phyloP scores from a whole-genome alignment of 2,888 invertebrate species.

The Drosophila multiciliata region DNA sequence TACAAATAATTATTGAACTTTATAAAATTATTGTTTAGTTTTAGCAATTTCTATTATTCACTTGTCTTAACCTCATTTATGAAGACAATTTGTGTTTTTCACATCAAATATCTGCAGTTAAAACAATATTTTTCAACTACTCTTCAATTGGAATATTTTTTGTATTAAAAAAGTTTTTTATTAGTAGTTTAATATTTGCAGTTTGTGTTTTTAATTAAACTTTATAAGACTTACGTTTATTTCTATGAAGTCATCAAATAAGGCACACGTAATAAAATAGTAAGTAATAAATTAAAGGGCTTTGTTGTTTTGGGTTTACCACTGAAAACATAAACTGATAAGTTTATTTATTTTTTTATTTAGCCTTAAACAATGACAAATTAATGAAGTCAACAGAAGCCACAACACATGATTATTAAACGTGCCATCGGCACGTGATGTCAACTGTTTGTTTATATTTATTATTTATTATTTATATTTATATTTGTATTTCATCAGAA shows the following conservation, averaged over 20 bases:
- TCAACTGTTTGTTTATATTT: constrained; percentile 24
- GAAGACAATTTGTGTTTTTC: neutral
- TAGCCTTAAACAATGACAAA: constrained; percentile 9
- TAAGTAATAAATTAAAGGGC: neutral
- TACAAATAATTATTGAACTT: neutral
- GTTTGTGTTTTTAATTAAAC: neutral
- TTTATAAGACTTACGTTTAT: neutral
- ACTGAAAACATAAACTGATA: neutral
- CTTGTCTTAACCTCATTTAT: neutral
- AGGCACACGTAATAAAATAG: neutral
- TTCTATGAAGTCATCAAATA: neutral
- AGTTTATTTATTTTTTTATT: neutral
- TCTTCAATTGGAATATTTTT: neutral
- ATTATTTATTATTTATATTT: constrained; percentile 11
- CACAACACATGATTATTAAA: constrained; percentile 43
- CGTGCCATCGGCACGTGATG: constrained; percentile 60
- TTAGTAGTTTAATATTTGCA: neutral
- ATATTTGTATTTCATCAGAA: constrained; percentile 24
- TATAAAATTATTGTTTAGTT: neutral
- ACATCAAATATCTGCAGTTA: neutral
- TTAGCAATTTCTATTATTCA: neutral
- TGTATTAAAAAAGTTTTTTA: neutral
- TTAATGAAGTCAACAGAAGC: constrained; percentile 63
- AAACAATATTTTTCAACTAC: neutral
- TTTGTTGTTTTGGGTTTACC: neutral